A percentile compares a stretch with the other conserved stretches of the same genome.
Conservation (phyloP, 2,113 vertebrate genomes). For the Gymnobelideus leadbeateri region DNA sequence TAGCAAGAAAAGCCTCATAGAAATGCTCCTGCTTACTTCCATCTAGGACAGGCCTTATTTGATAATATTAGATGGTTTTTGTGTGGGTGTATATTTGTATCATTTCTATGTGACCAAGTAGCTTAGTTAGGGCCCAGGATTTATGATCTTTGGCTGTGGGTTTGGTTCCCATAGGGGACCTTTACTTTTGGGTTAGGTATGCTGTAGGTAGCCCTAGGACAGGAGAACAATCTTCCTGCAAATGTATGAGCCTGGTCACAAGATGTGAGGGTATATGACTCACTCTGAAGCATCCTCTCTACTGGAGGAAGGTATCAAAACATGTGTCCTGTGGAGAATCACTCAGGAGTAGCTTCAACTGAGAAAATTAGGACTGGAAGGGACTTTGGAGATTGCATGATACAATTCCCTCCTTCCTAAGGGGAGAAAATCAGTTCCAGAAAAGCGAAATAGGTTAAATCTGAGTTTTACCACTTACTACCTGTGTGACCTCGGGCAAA, state of each 20-base stretch:
- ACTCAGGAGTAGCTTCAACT: not conserved
- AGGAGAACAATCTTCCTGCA: not conserved
- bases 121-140: not conserved
- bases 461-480: not conserved
- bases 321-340: not conserved
- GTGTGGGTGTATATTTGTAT: not conserved
- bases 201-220: not conserved
- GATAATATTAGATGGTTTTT: not conserved
- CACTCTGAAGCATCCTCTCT: not conserved
- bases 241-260: not conserved
- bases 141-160: not conserved
- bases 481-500: not conserved
- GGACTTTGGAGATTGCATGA: not conserved
- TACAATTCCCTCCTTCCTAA: not conserved
- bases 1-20: not conserved
- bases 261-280: not conserved
- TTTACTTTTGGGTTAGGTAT: not conserved
- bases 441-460: not conserved
- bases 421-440: not conserved
- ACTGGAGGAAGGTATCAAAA: not conserved
- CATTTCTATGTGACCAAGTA: not conserved
- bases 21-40: not conserved
- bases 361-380: not conserved
- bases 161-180: not conserved
- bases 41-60: not conserved